phyloP scores from a whole-genome alignment of 2,888 invertebrate genomes.

The Philereme transversata region DNA sequence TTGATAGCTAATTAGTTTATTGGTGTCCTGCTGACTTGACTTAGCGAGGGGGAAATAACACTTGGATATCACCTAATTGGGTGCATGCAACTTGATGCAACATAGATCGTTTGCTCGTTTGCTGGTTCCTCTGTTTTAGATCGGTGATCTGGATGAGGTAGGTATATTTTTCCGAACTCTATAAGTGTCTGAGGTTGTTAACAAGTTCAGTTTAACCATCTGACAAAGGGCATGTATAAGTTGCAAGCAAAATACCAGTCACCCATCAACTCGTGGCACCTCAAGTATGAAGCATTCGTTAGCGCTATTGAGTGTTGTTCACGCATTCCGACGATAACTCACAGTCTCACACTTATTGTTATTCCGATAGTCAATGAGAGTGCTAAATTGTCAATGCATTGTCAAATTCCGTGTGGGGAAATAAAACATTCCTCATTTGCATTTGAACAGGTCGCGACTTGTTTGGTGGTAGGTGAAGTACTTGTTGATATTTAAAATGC shows the following conservation, averaged over 20 bases:
- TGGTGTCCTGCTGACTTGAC: background rate
- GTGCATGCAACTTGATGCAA: too few relatives aligned
- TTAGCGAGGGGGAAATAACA: too few relatives aligned
- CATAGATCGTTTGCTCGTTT: background rate
- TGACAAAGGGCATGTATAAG: conserved; percentile 33
- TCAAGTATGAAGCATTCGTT: conserved; percentile 50
- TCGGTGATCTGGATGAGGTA: background rate
- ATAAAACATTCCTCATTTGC: conserved; percentile 25
- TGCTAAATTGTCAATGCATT: conserved; percentile 42
- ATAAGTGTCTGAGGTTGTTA: background rate
- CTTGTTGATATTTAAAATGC: conserved; percentile 1
- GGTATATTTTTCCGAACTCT: too few relatives aligned
- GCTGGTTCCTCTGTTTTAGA: background rate
- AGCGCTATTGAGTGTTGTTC: conserved; percentile 45
- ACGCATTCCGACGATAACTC: conserved; percentile 34
- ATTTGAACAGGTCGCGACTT: conserved; percentile 12
- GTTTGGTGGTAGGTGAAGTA: background rate
- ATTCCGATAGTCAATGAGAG: conserved; percentile 34
- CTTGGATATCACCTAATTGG: too few relatives aligned
- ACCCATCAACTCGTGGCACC: conserved; percentile 33
- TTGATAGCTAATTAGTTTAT: conserved; percentile 4
- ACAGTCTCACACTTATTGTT: conserved; percentile 47
- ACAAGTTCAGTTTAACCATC: background rate
- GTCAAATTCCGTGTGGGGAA: conserved; percentile 1
- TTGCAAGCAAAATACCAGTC: conserved; percentile 37